Conservation (phyloP, 2,797 vertebrate genomes). For the Chaetophractus vellerosus region DNA sequence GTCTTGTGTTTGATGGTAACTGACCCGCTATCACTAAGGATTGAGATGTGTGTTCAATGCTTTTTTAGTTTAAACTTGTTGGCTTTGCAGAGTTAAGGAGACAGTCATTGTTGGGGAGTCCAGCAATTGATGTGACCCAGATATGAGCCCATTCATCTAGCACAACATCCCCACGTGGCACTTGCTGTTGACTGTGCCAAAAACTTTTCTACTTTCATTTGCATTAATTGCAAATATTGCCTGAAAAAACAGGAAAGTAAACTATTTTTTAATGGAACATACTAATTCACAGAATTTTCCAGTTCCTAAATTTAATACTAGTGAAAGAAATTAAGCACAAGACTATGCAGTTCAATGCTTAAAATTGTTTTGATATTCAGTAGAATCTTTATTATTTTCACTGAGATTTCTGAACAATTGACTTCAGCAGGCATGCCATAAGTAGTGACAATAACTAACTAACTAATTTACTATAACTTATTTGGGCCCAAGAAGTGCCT, state of each 20-base stretch:
- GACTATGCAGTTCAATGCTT: neutral
- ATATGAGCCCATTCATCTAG: conserved; percentile 69
- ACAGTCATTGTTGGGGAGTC: conserved; percentile 37
- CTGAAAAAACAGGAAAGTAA: conserved; percentile 2
- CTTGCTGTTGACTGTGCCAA: neutral
- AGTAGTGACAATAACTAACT: neutral
- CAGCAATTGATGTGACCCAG: conserved; percentile 50
- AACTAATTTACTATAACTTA: neutral
- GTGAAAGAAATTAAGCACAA: conserved; percentile 13
- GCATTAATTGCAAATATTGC: neutral
- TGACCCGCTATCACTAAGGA: conserved; percentile 65
- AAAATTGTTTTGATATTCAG: neutral
- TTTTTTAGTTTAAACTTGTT: conserved; percentile 63
- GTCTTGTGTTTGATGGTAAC: neutral
- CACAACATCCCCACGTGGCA: neutral
- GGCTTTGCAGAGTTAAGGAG: conserved; percentile 73
- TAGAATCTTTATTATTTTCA: neutral
- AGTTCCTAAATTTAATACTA: neutral
- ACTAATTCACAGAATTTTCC: conserved; percentile 3
- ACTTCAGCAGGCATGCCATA: neutral
- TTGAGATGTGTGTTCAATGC: conserved; percentile 45
- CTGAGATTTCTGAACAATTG: neutral
- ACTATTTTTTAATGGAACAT: neutral
- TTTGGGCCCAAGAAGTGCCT: neutral
- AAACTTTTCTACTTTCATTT: conserved; percentile 55